Conservation (phyloP, 2,888 invertebrate genomes). For the Cheilosia grossa region DNA sequence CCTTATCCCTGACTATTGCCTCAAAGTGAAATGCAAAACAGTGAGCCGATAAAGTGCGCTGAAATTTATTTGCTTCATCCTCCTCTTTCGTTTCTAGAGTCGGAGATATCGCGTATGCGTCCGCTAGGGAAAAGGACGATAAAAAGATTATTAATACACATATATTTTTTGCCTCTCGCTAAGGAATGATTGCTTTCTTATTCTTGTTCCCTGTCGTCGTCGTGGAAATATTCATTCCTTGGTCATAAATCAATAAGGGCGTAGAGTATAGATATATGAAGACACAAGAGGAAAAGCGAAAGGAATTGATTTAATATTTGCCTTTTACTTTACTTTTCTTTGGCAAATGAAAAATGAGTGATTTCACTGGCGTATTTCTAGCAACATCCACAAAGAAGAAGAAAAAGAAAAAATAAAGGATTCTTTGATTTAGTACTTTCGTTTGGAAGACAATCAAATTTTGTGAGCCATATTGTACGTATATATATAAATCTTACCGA, state of each 20-base stretch:
- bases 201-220: conserved; percentile 2
- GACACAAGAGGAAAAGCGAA: conserved; percentile 5
- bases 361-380: conserved; percentile 10
- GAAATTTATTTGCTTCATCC: conserved; percentile 41
- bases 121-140: conserved; percentile 23
- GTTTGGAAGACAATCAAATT: conserved; percentile 34
- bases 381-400: neutral
- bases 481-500: conserved; percentile 24
- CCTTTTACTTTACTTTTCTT: conserved; percentile 23
- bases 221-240: conserved; percentile 34
- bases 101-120: neutral
- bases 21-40: conserved; percentile 14
- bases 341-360: conserved; percentile 42
- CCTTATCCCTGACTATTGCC: conserved; percentile 1
- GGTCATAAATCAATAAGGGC: conserved; percentile 53
- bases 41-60: conserved; percentile 1
- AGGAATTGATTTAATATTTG: conserved; percentile 62
- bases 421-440: conserved; percentile 42
- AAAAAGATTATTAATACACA: conserved; percentile 52
- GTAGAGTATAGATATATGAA: conserved; percentile 17
- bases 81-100: neutral
- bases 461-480: conserved; percentile 31
- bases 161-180: conserved; percentile 18
- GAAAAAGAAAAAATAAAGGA: conserved; percentile 7
- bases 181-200: conserved; percentile 9